Conservation (phyloP, 2,797 vertebrate genomes). For the Lindbergichthys nudifrons region DNA sequence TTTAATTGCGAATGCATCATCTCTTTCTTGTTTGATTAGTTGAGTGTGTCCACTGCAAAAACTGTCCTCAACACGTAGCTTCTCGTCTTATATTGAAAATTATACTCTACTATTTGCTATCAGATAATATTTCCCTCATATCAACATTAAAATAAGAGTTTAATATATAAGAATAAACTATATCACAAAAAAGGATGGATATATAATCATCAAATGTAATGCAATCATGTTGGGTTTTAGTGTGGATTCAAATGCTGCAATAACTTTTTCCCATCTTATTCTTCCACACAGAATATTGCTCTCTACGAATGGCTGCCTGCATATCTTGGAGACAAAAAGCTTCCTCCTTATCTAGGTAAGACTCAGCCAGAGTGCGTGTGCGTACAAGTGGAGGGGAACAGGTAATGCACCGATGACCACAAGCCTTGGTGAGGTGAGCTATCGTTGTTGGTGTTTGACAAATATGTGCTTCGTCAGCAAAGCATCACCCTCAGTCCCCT, state of each 20-base stretch:
- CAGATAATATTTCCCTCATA: neutral
- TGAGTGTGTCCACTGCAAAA: slow-evolving; percentile 23
- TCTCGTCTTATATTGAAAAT: neutral
- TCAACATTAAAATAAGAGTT: neutral
- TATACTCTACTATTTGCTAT: neutral
- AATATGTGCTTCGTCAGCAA: slow-evolving; percentile 78
- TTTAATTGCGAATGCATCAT: slow-evolving; percentile 46
- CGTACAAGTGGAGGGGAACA: slow-evolving; percentile 59
- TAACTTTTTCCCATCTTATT: neutral
- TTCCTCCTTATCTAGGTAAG: slow-evolving; percentile 88
- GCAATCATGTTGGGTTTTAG: neutral
- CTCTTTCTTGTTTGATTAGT: slow-evolving; percentile 46
- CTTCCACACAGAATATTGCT: slow-evolving; percentile 86
- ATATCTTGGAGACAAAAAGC: slow-evolving; percentile 70
- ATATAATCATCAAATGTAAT: neutral
- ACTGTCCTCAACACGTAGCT: neutral
- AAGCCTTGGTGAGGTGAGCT: slow-evolving; percentile 71
- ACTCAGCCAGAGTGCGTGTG: slow-evolving; percentile 44
- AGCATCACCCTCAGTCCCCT: slow-evolving; percentile 40
- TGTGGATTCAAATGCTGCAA: neutral
- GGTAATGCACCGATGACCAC: slow-evolving; percentile 76
- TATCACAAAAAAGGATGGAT: neutral
- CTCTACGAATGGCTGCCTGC: slow-evolving; percentile 94
- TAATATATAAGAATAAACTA: neutral
- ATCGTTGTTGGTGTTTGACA: slow-evolving; percentile 62